Evolutionary conservation across 2,888 invertebrate genomes (phyloP), one percentile per base, ranked within the genome.

Genomic region (Synergus laeviventris): DNA sequence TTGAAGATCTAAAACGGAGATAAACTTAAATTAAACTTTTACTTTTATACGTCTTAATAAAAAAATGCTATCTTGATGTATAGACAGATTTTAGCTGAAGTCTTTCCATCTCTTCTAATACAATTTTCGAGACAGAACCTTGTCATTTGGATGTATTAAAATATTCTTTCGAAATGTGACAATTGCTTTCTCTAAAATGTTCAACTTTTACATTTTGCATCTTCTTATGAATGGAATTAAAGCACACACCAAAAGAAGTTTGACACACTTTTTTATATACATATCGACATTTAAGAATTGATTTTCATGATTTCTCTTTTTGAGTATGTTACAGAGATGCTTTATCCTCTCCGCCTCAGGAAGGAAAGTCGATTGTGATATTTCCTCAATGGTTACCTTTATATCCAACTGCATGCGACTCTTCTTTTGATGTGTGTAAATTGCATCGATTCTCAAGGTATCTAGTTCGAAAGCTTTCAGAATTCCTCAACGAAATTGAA

Each of bases 141-240:
- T 59, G 59, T 7, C 5, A 31, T 31, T 31, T 31, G 31, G 31
- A 31, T 5, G 31, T 31, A 31, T 31, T 1, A 3, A 31, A 31
- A 31, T 31, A n/a, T 49, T 49, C 8, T 16, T 49, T 49, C 9
- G 2, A n/a, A 54, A 11, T 18, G 7, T n/a, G 18, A 54, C 9
- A 18, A 11, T 2, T 54, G 4, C 54, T 16, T 54, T 18, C 7
- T 39, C 12, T 49, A 21, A 59, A 24, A 21, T 12, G 42, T 2
- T 42, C 14, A 11, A 11, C 11, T 42, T 42, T 42, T 21, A 5
- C 5, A 31, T 60, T 39, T 64, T 21, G 8, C 1, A 21, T 64
- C 38, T 21, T 64, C 16, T 64, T 42, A 42, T 11, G 1, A 39
- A 42, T 24, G 16, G 0, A 91, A 18, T 59, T 14, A 82, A 84